phyloP scores from a whole-genome alignment of 2,888 invertebrate species.

The Cecidostiba fungosa region DNA sequence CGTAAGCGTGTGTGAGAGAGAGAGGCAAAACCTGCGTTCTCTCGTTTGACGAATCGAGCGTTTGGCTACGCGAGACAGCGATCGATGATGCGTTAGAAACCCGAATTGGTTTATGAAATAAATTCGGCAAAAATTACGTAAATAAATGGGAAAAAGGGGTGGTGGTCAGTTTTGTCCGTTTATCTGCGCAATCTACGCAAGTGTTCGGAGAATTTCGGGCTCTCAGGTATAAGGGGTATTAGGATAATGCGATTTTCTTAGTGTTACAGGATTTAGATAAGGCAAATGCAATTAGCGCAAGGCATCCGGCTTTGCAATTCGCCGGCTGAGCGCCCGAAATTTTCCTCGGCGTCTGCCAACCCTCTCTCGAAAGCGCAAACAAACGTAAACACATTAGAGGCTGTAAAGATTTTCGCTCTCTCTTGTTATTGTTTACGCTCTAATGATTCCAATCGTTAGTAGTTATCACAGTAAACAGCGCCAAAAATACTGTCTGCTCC shows the following conservation, averaged over 20 bases:
- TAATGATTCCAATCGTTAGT: not conserved
- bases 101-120: not conserved
- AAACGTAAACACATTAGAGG: not conserved
- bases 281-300: conserved; percentile 58
- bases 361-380: conserved; percentile 9
- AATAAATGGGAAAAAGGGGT: conserved; percentile 18
- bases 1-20: not conserved
- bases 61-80: not conserved
- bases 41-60: conserved; percentile 50
- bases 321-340: conserved; percentile 4
- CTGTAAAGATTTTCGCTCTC: not conserved
- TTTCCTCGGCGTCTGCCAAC: conserved; percentile 5
- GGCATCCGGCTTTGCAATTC: conserved; percentile 36
- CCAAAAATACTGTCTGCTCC: not conserved
- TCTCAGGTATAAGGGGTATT: conserved; percentile 55
- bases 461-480: not conserved
- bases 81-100: conserved; percentile 33
- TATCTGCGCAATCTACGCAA: conserved; percentile 53
- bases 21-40: not conserved
- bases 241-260: conserved; percentile 60
- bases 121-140: not conserved
- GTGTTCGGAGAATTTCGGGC: conserved; percentile 28
- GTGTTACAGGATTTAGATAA: conserved; percentile 55
- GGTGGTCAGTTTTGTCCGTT: conserved; percentile 37
- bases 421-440: not conserved